Evolutionary conservation across 2,797 vertebrate species (phyloP).

Genomic region (Crypturellus tataupa): DNA sequence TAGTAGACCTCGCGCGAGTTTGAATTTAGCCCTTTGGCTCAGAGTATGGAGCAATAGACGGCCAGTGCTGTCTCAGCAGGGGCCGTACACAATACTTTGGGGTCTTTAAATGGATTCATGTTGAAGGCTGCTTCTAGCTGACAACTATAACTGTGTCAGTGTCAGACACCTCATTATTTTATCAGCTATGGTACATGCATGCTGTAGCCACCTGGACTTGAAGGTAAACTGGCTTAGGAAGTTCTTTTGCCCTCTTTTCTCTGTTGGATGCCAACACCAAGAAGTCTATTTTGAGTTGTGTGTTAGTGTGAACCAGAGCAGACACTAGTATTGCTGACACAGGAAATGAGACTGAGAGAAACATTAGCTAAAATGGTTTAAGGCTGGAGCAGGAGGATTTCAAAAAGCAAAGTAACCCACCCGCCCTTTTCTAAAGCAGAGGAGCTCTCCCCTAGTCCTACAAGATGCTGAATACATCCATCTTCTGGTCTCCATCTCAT

Average conservation of each 20-base stretch:
- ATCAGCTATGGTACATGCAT: background rate
- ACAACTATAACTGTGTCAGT: background rate
- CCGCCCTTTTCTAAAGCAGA: background rate
- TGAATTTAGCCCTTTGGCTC: background rate
- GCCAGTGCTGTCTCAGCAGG: background rate
- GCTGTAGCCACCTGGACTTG: background rate
- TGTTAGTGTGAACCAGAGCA: background rate
- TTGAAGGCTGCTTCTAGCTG: background rate
- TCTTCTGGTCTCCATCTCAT: background rate
- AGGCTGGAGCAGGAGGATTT: background rate
- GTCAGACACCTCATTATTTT: background rate
- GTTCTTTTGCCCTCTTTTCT: background rate
- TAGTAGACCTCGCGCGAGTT: background rate
- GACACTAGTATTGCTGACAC: background rate
- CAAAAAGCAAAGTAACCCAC: background rate
- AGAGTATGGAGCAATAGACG: background rate
- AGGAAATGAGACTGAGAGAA: background rate
- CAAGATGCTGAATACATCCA: background rate
- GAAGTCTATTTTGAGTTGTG: background rate
- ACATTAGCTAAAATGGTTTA: background rate
- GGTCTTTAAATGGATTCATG: background rate
- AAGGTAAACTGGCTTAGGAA: background rate
- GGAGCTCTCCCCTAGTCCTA: background rate
- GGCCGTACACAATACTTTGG: background rate
- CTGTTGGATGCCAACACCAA: accelerated